phyloP scores from a whole-genome alignment of 2,113 vertebrate genomes.

The Microcebus murinus region DNA sequence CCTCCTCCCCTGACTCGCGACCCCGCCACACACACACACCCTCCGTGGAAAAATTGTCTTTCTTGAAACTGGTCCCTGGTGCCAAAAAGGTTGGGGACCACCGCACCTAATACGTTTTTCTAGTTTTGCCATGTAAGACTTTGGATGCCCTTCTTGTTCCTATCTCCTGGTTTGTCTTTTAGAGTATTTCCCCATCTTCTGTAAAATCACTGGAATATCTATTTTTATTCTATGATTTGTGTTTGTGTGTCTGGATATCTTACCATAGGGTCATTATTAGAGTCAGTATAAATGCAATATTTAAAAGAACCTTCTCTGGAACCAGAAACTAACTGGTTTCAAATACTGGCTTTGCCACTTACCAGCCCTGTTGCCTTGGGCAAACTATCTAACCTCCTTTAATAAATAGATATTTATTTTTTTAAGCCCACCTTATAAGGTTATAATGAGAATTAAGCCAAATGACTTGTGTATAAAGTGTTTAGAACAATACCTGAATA shows the following conservation, averaged over 20 bases:
- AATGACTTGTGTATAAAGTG: neutral
- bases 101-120: neutral
- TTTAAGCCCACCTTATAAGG: neutral
- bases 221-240: neutral
- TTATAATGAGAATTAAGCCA: neutral
- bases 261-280: neutral
- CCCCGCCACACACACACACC: too few species aligned
- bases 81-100: too few species aligned
- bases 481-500: neutral
- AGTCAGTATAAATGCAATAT: neutral
- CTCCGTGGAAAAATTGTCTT: too few species aligned
- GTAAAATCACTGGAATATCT: neutral
- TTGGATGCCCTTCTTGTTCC: neutral
- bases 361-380: neutral
- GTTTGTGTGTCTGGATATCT: neutral
- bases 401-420: neutral
- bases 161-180: neutral
- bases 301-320: neutral
- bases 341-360: neutral
- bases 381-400: neutral
- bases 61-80: too few species aligned
- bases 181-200: neutral
- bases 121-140: neutral
- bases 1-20: too few species aligned
- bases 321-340: neutral